Base-by-base conservation (phyloP, 2,113 vertebrate species). In the Brachionichthys hirsutus region DNA sequence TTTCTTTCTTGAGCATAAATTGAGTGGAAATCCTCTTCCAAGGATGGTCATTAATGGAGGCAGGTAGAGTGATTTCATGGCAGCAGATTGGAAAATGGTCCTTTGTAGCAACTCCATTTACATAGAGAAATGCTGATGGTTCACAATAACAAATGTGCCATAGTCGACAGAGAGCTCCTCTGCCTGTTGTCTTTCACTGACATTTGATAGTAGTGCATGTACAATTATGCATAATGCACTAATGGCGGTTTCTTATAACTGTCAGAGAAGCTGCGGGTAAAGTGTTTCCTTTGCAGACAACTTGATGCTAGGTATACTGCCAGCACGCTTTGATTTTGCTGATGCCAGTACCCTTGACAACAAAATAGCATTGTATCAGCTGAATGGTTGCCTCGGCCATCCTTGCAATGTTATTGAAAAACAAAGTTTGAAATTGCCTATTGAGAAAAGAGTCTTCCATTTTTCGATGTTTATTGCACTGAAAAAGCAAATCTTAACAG, bases 141-240 rank as follows among this genome's bases (percentile, higher is more conserved):
- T 93, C 91, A 92, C 92, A 94, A 94, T 75, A 82, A 91, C 87
- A 93, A 93, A 94, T 90, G 92, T 90, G 88, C 87, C 88, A 84
- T 82, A 87, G 90, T 90, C 84, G 91, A 94, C 94, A 30, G 24
- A 93, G 92, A 92, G 91, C 90, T 89, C 86, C 92, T 78, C 72
- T 66, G 70, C 74, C 90, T 90, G 91, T 94, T 94, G 93, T 95
- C 94, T 96, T 93, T 91, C 88, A 91, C 94, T 95, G 94, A 96
- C 94, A 95, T 85, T 82, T 89, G 87, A 93, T 89, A 90, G 90
- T 88, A 92, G 91, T 89, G 92, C 92, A 83, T 65, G 66, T 89
- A 94, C 92, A 95, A 94, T 97, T 98, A 97, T 98, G 96, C 94
- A 97, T 95, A 98, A 95, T 90, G 92, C 90, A 90, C 92, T 96